These are phyloP conservation scores for Trichacis sp. DNA, from an alignment of 2,888 invertebrate genomes.

Conservation along the genomic window DNA sequence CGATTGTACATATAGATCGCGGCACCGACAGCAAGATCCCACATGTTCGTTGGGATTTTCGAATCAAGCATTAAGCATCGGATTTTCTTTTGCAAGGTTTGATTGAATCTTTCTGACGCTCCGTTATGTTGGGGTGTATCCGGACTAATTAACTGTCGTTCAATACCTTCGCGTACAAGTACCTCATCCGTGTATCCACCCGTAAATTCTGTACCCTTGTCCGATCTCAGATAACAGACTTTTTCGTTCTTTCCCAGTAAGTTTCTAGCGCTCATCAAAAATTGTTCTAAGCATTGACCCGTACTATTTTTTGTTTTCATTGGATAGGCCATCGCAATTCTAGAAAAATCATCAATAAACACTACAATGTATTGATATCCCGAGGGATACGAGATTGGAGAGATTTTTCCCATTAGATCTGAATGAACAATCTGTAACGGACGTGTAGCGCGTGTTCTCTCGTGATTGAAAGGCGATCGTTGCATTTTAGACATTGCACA, in stretches of 20 bases:
- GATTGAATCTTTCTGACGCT: no score
- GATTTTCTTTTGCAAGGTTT: no score
- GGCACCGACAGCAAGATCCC: no score
- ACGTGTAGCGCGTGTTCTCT: slow-evolving; percentile 24
- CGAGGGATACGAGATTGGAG: slow-evolving; percentile 1
- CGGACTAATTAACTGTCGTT: slow-evolving; percentile 8
- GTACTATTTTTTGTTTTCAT: no score
- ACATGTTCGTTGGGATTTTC: no score
- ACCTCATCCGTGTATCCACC: no score
- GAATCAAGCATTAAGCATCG: no score
- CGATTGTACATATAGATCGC: no score
- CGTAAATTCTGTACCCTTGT: slow-evolving; percentile 34
- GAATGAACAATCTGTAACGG: slow-evolving; percentile 41
- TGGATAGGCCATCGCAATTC: slow-evolving; percentile 37
- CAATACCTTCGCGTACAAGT: no score
- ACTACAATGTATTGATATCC: slow-evolving; percentile 34
- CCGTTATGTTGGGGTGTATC: no score
- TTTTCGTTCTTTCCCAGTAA: slow-evolving; percentile 26
- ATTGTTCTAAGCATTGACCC: slow-evolving; percentile 34
- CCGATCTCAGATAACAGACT: slow-evolving; percentile 39
- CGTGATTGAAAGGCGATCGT: slow-evolving; percentile 39
- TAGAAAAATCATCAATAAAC: slow-evolving; percentile 40
- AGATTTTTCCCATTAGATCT: no score
- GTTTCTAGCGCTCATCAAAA: slow-evolving; percentile 34
- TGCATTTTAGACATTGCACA: slow-evolving; percentile 44